Base-by-base conservation (phyloP, 2,113 vertebrate species). In the Phasianus colchicus region DNA sequence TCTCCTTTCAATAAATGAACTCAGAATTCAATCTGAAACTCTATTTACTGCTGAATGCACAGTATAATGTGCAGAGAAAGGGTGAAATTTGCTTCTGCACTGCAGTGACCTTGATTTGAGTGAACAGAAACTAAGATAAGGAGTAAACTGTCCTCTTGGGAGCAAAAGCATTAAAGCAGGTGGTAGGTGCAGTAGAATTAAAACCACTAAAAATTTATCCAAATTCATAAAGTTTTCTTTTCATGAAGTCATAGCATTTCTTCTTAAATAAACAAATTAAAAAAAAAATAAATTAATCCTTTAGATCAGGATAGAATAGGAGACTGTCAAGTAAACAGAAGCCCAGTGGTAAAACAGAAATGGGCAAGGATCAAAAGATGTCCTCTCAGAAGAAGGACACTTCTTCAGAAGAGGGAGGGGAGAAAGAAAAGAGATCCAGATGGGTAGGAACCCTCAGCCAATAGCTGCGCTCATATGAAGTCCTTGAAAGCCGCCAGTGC, bases 371-470 rank as follows among this genome's bases (percentile, higher is more conserved):
- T 88, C 43, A 79, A 83, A 90, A 86, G 20, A 65, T 40, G 32
- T 43, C 47, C 50, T 63, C 76, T 86, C 34, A 92, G 57, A 85
- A 60, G 48, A 69, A 42, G 25, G 84, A 38, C 25, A 66, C 14
- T 54, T 77, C 32, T 86, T 70, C 24, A 18, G 75, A 69, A 65
- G 63, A 84, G 43, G 54, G 83, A 94, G 57, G 76, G 88, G 76
- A 92, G 75, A 63, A 94, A 91, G 65, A 95, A 42, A 87, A 93
- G 79, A 94, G 70, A 93, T 92, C 70, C 92, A 93, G 80, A 60
- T 61, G 69, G 86, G 88, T 95, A 94, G 92, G 91, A 96, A 95
- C 76, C 92, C 91, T 96, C 91, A 90, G 92, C 80, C 93, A 91
- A 29, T 73, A 87, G 69, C 88, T 91, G 80, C 43, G 54, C 88